Percentiles rank a stretch among this genome's conserved stretches.
phyloP scores from a whole-genome alignment of 2,888 invertebrate genomes.

The Scrobipalpa costella region DNA sequence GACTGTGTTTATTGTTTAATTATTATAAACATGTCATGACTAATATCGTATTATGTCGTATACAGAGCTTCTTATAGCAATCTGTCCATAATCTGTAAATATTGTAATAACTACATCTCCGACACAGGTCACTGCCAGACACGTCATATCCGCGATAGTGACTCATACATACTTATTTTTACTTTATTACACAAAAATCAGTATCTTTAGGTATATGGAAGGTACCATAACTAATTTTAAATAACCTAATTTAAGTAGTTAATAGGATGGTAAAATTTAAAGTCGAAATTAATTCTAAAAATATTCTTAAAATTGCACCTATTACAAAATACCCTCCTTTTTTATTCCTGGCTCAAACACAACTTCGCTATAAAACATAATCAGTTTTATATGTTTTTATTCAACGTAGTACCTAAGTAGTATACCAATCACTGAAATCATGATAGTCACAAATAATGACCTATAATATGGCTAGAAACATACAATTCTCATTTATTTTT shows the following conservation, averaged over 20 bases:
- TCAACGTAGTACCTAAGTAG: too few species aligned
- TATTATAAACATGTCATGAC: not conserved
- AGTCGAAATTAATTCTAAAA: too few species aligned
- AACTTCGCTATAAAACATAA: too few species aligned
- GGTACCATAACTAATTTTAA: not conserved
- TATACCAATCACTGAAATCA: too few species aligned
- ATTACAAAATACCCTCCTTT: too few species aligned
- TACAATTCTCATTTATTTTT: too few species aligned
- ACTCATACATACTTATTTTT: constrained; percentile 18
- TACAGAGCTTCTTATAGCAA: not conserved
- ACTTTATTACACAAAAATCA: not conserved
- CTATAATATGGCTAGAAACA: too few species aligned
- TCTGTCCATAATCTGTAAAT: not conserved
- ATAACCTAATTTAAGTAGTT: not conserved
- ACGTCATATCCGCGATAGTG: constrained; percentile 45
- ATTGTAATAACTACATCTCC: not conserved
- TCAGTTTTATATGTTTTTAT: too few species aligned
- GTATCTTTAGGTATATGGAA: not conserved
- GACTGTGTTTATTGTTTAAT: not conserved
- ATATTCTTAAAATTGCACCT: too few species aligned
- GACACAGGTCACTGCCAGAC: constrained; percentile 13
- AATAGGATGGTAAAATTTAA: too few species aligned
- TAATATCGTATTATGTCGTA: not conserved
- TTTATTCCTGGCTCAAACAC: too few species aligned
- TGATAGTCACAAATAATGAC: too few species aligned